phyloP scores from a whole-genome alignment of 2,113 vertebrate genomes.

The Dipodomys spectabilis region DNA sequence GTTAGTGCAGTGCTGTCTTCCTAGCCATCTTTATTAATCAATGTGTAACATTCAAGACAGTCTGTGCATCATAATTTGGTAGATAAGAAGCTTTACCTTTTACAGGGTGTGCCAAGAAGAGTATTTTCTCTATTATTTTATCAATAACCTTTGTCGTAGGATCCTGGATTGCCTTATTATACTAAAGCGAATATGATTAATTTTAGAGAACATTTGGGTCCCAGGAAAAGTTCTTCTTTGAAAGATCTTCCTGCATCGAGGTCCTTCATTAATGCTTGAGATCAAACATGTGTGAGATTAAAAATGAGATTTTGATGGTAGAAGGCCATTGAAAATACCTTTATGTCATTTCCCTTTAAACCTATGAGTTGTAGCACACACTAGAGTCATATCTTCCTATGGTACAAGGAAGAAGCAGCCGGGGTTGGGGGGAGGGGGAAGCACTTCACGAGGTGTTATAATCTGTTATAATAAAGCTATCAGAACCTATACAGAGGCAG shows the following conservation, averaged over 20 bases:
- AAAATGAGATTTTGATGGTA: not conserved
- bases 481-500: not conserved
- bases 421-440: not conserved
- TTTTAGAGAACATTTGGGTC: not conserved
- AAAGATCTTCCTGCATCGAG: not conserved
- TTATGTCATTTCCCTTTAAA: slow-evolving; percentile 16
- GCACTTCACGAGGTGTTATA: not conserved
- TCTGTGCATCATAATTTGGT: not conserved
- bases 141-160: not conserved
- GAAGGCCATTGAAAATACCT: not conserved
- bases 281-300: not conserved
- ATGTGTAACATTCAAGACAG: too few relatives aligned
- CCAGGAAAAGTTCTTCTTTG: not conserved
- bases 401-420: not conserved
- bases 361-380: not conserved
- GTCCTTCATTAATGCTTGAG: not conserved
- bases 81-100: not conserved
- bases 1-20: not conserved
- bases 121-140: not conserved
- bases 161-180: not conserved
- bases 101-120: not conserved
- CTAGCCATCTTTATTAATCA: too few relatives aligned
- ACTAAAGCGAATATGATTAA: not conserved
- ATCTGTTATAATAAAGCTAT: not conserved
- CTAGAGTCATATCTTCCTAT: not conserved